Conservation (phyloP, 2,113 vertebrate species). For the Glareola pratincola region DNA sequence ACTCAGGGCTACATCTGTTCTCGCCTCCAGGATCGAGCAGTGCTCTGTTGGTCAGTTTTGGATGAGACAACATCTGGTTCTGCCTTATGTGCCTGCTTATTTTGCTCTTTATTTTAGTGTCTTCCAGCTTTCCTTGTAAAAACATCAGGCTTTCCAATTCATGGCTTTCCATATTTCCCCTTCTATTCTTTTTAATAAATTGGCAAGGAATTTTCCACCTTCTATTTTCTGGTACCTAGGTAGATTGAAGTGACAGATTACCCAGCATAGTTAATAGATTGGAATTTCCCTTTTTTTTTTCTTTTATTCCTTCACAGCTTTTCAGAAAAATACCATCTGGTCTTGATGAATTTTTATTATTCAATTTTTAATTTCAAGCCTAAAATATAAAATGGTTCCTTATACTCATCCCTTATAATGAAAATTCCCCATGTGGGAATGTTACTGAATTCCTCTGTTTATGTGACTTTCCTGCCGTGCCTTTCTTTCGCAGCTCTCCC, state of each 20-base stretch:
- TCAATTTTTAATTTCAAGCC: conserved; percentile 42
- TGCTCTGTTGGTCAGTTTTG: background rate
- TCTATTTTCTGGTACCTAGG: background rate
- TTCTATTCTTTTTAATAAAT: background rate
- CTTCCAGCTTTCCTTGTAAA: background rate
- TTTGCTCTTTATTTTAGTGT: background rate
- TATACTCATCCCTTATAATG: conserved; percentile 6
- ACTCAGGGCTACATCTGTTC: background rate
- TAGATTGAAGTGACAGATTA: background rate
- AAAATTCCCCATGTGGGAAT: conserved; percentile 13
- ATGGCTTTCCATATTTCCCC: background rate
- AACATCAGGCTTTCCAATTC: background rate
- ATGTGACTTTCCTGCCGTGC: conserved; percentile 11
- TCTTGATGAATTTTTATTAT: conserved; percentile 48
- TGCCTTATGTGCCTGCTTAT: background rate
- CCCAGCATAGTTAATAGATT: background rate
- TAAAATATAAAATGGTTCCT: conserved; percentile 36
- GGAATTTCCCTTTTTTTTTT: background rate
- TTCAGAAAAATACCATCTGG: conserved; percentile 50
- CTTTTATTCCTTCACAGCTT: background rate
- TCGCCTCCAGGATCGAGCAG: background rate
- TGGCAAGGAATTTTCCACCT: background rate
- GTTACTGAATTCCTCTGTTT: conserved; percentile 8
- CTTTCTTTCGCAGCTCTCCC: background rate
- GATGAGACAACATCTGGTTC: background rate